phyloP scores from a whole-genome alignment of 1,140 invertebrate genomes.

The Apis dorsata region DNA sequence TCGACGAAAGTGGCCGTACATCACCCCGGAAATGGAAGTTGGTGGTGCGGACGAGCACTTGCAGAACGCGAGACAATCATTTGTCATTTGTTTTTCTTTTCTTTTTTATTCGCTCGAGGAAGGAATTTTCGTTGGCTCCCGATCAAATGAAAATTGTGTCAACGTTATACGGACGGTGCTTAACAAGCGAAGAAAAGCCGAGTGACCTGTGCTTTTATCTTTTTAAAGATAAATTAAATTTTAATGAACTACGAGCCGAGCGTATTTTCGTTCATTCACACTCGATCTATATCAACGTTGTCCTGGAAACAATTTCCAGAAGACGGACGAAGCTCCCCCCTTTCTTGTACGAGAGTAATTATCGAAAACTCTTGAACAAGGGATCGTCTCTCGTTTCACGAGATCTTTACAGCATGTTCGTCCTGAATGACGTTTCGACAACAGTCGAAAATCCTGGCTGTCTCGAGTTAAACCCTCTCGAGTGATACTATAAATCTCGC shows the following conservation, averaged over 20 bases:
- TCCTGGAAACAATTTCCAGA: not conserved
- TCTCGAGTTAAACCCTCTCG: slow-evolving; percentile 10
- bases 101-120: not conserved
- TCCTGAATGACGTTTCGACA: not conserved
- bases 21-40: slow-evolving; percentile 28
- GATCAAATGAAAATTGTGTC: not conserved
- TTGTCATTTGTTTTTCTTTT: not conserved
- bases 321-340: not conserved
- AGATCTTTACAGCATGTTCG: slow-evolving; percentile 19
- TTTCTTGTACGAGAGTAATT: not conserved
- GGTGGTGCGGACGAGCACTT: not conserved
- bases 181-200: no score
- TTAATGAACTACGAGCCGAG: no score
- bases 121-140: not conserved
- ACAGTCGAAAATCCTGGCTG: not conserved
- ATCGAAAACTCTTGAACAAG: slow-evolving; percentile 5
- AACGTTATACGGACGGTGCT: no score
- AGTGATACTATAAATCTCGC: slow-evolving; percentile 4
- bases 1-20: not conserved
- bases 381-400: slow-evolving; percentile 30
- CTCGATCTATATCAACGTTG: not conserved
- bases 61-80: not conserved
- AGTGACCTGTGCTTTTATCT: no score
- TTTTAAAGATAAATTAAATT: no score
- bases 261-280: no score